phyloP scores from a whole-genome alignment of 2,888 invertebrate genomes.

The Elysia crispata region DNA sequence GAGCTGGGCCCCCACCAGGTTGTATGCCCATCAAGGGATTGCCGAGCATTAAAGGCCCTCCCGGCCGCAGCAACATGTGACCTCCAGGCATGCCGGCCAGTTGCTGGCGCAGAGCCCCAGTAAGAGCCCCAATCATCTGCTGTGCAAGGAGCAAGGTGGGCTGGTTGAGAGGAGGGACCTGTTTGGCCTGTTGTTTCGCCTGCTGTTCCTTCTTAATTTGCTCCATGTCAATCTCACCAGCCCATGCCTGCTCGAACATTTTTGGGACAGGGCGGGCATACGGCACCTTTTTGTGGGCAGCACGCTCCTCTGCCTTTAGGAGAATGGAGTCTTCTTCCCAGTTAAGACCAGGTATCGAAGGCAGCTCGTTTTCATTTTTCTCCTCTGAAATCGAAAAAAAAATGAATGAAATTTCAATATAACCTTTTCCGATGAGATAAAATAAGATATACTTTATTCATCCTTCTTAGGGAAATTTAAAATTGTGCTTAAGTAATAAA shows the following conservation, averaged over 20 bases:
- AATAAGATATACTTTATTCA: no score
- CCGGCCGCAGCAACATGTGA: slow-evolving; percentile 38
- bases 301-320: slow-evolving; percentile 55
- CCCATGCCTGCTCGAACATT: slow-evolving; percentile 97
- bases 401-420: no score
- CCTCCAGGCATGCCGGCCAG: slow-evolving; percentile 36
- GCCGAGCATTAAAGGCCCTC: slow-evolving; percentile 42
- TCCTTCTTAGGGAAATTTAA: no score
- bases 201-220: slow-evolving; percentile 49
- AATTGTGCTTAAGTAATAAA: no score
- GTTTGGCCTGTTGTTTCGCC: slow-evolving; percentile 45
- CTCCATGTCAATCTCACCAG: slow-evolving; percentile 79
- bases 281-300: slow-evolving; percentile 82
- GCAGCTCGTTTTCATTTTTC: slow-evolving; percentile 58
- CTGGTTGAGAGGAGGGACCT: slow-evolving; percentile 36
- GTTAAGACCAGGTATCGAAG: slow-evolving; percentile 73
- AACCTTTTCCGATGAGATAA: no score
- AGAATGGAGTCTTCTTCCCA: slow-evolving; percentile 65
- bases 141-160: slow-evolving; percentile 43
- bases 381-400: slow-evolving; percentile 16
- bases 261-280: slow-evolving; percentile 97
- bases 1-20: slow-evolving; percentile 37
- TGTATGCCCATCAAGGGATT: slow-evolving; percentile 45
- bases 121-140: slow-evolving; percentile 40
- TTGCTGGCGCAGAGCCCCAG: slow-evolving; percentile 46